phyloP scores from a whole-genome alignment of 2,888 invertebrate genomes.

The Bembecia ichneumoniformis region DNA sequence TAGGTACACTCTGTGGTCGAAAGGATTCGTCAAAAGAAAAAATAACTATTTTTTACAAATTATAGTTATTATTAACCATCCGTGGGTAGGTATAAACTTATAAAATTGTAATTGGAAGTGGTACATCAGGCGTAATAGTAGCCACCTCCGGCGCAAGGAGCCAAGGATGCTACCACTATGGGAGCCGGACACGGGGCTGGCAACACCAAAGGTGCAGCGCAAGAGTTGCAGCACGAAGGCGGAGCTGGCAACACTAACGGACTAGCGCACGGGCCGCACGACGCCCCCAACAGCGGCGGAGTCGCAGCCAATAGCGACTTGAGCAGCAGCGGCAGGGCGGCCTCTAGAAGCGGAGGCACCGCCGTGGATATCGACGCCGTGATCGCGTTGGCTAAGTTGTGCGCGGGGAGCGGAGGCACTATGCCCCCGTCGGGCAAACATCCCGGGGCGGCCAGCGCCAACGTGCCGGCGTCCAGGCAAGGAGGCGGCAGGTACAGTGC shows the following conservation, averaged over 20 bases:
- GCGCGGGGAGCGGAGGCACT: not conserved
- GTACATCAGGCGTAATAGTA: no score
- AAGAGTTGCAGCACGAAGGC: conserved; percentile 9
- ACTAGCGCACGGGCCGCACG: conserved; percentile 6
- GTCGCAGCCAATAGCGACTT: conserved; percentile 26
- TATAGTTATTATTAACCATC: no score
- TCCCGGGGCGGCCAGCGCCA: not conserved
- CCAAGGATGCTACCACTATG: not conserved
- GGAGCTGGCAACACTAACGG: conserved; percentile 12
- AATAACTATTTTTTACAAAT: no score
- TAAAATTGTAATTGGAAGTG: no score
- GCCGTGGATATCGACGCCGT: conserved; percentile 20
- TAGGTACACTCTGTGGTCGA: no score
- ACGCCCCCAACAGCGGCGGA: conserved; percentile 22
- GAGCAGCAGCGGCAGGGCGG: conserved; percentile 32
- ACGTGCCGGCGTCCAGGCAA: not conserved
- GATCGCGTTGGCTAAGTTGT: not conserved
- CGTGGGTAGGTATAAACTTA: no score
- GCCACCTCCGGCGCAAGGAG: conserved; percentile 2
- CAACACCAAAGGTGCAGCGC: conserved; percentile 4
- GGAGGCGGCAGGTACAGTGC: conserved; percentile 14
- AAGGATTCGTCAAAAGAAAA: no score
- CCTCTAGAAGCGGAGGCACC: conserved; percentile 23
- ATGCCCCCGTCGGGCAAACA: not conserved
- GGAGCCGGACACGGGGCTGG: conserved; percentile 3